phyloP scores from a whole-genome alignment of 2,797 vertebrate genomes.

The Molothrus ater region DNA sequence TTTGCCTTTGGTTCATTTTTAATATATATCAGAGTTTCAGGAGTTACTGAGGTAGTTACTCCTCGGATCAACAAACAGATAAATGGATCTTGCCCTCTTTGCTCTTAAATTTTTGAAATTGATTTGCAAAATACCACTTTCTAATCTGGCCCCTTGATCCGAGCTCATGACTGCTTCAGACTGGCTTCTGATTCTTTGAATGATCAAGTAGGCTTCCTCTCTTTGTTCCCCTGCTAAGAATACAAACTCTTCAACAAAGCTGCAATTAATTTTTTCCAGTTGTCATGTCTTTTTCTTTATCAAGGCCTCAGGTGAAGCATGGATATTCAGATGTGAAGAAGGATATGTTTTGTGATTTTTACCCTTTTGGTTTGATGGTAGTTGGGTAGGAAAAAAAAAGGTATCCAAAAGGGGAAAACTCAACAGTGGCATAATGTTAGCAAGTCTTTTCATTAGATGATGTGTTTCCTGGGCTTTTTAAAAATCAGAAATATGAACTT shows the following conservation, averaged over 20 bases:
- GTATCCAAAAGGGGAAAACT: background rate
- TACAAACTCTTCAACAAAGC: background rate
- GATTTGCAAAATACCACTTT: constrained; percentile 6
- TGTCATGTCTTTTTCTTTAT: background rate
- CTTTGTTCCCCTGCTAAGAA: background rate
- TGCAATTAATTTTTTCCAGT: constrained; percentile 18
- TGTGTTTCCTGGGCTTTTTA: background rate
- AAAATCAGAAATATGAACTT: background rate
- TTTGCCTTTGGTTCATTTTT: background rate
- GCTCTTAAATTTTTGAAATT: background rate
- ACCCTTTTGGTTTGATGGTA: background rate
- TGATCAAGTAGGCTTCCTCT: constrained; percentile 24
- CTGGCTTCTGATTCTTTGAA: constrained; percentile 6
- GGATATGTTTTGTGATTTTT: background rate
- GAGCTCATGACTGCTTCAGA: background rate
- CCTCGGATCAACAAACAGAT: background rate
- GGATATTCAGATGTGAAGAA: background rate
- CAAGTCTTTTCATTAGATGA: background rate
- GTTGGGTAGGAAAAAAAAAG: background rate
- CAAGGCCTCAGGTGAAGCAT: background rate
- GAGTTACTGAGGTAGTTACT: background rate
- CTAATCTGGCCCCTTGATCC: background rate
- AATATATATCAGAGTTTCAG: background rate
- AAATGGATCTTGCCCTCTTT: background rate
- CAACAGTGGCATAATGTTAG: background rate